phyloP scores from a whole-genome alignment of 2,888 invertebrate species.

The Augiades crinisus region DNA sequence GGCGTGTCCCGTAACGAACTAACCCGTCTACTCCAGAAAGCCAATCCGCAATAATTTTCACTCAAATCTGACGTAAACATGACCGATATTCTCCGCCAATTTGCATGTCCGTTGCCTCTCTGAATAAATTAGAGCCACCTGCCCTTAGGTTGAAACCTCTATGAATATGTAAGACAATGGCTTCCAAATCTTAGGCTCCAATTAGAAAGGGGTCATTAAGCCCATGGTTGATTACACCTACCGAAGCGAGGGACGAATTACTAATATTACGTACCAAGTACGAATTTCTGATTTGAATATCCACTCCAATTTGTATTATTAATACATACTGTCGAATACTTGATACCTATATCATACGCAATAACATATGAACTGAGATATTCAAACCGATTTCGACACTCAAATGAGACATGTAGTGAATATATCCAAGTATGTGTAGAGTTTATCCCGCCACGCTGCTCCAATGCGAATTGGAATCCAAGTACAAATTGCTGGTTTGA shows the following conservation, averaged over 20 bases:
- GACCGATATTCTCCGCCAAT: constrained; percentile 77
- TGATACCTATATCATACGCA: no score
- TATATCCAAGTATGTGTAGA: no score
- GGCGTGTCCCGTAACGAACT: constrained; percentile 27
- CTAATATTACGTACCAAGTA: constrained; percentile 36
- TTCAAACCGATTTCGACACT: no score
- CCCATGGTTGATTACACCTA: constrained; percentile 66
- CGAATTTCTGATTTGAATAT: constrained; percentile 9
- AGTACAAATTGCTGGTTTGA: no score
- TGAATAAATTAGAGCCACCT: constrained; percentile 77
- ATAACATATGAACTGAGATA: no score
- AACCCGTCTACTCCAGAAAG: constrained; percentile 42
- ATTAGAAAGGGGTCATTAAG: constrained; percentile 74
- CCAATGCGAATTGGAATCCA: no score
- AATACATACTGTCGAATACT: neutral
- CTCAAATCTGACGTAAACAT: constrained; percentile 78
- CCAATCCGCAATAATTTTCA: constrained; percentile 75
- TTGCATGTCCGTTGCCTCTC: constrained; percentile 75
- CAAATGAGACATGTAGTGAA: no score
- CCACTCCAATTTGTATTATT: neutral
- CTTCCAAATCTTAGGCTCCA: constrained; percentile 76
- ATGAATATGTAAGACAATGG: constrained; percentile 81
- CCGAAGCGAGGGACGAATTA: constrained; percentile 46
- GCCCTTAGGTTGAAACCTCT: constrained; percentile 61
- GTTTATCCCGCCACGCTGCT: no score